Percentiles rank a stretch among this genome's conserved stretches.
phyloP scores from a whole-genome alignment of 2,888 invertebrate genomes.

The Scaptomyza polygonia region DNA sequence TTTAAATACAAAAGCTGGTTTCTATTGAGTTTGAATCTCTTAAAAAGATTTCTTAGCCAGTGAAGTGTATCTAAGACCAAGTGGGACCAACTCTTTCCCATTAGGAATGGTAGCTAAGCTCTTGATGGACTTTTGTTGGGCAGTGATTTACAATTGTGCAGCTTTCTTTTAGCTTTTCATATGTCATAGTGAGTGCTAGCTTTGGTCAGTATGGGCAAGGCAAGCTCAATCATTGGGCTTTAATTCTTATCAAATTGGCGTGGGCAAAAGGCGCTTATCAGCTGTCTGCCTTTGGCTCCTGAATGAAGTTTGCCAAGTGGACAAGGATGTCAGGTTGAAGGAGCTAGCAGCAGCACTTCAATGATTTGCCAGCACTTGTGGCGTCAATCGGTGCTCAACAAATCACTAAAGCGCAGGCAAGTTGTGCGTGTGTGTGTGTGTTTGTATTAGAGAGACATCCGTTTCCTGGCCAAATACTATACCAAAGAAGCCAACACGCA shows the following conservation, averaged over 20 bases:
- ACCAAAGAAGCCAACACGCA: slow-evolving; percentile 54
- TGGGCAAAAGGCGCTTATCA: slow-evolving; percentile 64
- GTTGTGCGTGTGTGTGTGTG: slow-evolving; percentile 27
- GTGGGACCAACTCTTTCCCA: not conserved
- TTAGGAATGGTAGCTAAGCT: slow-evolving; percentile 40
- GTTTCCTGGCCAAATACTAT: slow-evolving; percentile 59
- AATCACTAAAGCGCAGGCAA: slow-evolving; percentile 56
- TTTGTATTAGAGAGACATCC: slow-evolving; percentile 56
- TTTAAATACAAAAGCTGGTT: slow-evolving; percentile 16
- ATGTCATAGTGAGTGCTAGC: slow-evolving; percentile 37
- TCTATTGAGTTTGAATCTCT: slow-evolving; percentile 41
- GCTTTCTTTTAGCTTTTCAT: slow-evolving; percentile 35
- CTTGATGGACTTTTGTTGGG: slow-evolving; percentile 57
- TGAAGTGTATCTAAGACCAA: slow-evolving; percentile 11
- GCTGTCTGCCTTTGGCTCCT: slow-evolving; percentile 36
- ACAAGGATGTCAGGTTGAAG: slow-evolving; percentile 17
- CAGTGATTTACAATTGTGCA: slow-evolving; percentile 65
- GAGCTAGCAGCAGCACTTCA: slow-evolving; percentile 27
- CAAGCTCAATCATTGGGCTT: slow-evolving; percentile 48
- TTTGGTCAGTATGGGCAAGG: not conserved
- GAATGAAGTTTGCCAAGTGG: slow-evolving; percentile 6
- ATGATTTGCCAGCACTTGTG: slow-evolving; percentile 62
- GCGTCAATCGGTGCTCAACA: slow-evolving; percentile 66
- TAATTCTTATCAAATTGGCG: slow-evolving; percentile 66
- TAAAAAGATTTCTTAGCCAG: slow-evolving; percentile 41